Evolutionary conservation across 30 jellyfish, hydroid and myxozoan genomes (phyloP).

Genomic region (Catostylus mosaicus): DNA sequence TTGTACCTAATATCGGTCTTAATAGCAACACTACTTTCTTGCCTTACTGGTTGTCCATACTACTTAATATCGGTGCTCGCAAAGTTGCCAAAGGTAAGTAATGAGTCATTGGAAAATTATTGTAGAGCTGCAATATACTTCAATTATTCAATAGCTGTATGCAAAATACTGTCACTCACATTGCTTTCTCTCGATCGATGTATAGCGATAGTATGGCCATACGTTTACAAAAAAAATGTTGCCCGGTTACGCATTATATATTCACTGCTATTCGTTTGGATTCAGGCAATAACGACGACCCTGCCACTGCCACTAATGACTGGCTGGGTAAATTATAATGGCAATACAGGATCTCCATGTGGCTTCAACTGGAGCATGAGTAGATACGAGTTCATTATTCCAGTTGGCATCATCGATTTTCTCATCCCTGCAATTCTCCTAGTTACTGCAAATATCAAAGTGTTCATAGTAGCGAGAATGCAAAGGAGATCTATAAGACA

Average conservation of each 20-base stretch:
- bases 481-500: constrained; percentile 18
- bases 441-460: constrained; percentile 9
- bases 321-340: constrained; percentile 24
- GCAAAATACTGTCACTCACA: constrained; percentile 24
- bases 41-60: constrained; percentile 30
- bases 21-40: constrained; percentile 17
- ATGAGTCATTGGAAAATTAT: background rate
- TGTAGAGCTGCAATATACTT: constrained; percentile 29
- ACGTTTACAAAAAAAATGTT: background rate
- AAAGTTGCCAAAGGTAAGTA: constrained; percentile 8
- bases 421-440: background rate
- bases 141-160: constrained; percentile 17
- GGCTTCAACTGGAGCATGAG: constrained; percentile 17
- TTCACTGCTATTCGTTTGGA: background rate
- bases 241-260: background rate
- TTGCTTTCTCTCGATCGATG: constrained; percentile 35
- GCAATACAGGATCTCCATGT: constrained; percentile 20
- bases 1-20: constrained; percentile 4
- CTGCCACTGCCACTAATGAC: background rate
- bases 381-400: constrained; percentile 1
- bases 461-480: constrained; percentile 18
- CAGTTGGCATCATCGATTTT: background rate
- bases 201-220: constrained; percentile 35
- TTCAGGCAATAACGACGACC: constrained; percentile 9
- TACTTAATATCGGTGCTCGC: constrained; percentile 19